Percentiles rank a stretch among this genome's conserved stretches.
Conservation (phyloP, 2,113 vertebrate genomes). For the Albula goreensis region DNA sequence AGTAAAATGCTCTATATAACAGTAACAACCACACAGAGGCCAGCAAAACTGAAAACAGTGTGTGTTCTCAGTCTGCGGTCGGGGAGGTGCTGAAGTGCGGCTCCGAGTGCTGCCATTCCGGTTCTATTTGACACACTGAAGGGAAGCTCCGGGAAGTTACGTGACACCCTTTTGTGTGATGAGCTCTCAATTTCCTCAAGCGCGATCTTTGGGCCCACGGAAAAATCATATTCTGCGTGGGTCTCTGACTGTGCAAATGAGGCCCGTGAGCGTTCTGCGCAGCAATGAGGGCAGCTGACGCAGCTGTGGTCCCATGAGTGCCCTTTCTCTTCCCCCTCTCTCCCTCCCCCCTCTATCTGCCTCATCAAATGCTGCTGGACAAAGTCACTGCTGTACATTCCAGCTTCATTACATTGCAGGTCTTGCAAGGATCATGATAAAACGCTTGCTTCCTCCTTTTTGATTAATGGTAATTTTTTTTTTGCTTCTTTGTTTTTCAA, state of each 20-base stretch:
- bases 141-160: neutral
- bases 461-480: conserved; percentile 57
- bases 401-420: conserved; percentile 54
- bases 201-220: too few species aligned
- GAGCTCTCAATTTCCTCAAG: too few species aligned
- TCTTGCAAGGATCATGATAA: conserved; percentile 64
- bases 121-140: neutral
- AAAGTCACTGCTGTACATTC: conserved; percentile 54
- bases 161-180: too few species aligned
- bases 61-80: too few species aligned
- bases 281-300: conserved; percentile 19
- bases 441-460: conserved; percentile 70
- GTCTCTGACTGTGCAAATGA: neutral
- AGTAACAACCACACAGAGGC: conserved; percentile 29
- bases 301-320: conserved; percentile 63
- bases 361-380: conserved; percentile 53
- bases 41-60: neutral
- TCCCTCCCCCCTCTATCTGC: conserved; percentile 40
- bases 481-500: conserved; percentile 1
- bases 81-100: neutral
- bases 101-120: neutral
- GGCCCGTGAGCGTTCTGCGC: neutral
- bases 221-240: too few species aligned
- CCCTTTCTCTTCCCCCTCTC: conserved; percentile 10
- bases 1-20: conserved; percentile 55